Conservation (phyloP, 2,113 vertebrate genomes). For the Erythrolamprus reginae region DNA sequence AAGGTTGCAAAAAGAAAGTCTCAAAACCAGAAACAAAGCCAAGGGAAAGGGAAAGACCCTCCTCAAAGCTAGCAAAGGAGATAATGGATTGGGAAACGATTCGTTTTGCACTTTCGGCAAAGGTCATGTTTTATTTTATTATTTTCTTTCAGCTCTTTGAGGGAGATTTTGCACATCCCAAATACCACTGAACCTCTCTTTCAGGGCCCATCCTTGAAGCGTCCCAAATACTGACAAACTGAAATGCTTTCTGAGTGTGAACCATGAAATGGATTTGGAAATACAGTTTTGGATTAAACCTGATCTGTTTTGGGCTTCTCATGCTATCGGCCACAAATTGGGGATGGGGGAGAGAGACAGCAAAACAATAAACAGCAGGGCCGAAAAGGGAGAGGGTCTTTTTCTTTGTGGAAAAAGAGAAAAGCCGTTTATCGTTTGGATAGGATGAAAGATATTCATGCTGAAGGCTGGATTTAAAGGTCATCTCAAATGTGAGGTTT, state of each 20-base stretch:
- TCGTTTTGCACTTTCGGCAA: conserved; percentile 29
- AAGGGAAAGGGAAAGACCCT: conserved; percentile 14
- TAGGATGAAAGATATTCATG: not conserved
- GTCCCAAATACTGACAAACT: conserved; percentile 40
- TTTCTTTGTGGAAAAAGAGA: not conserved
- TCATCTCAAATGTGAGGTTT: not conserved
- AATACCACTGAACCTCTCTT: conserved; percentile 38
- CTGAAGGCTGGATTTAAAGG: not conserved
- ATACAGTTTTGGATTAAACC: conserved; percentile 47
- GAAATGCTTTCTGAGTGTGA: conserved; percentile 49
- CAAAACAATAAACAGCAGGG: conserved; percentile 6
- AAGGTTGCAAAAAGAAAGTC: conserved; percentile 30
- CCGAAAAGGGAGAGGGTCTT: conserved; percentile 11
- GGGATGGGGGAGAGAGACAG: conserved; percentile 18
- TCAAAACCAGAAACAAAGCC: conserved; percentile 32
- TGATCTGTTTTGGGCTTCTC: conserved; percentile 33
- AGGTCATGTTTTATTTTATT: not conserved
- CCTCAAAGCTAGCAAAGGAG: conserved; percentile 20
- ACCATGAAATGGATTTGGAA: conserved; percentile 59
- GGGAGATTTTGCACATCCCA: conserved; percentile 15
- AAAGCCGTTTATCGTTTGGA: not conserved
- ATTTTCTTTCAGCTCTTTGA: conserved; percentile 24
- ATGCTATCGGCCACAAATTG: not conserved
- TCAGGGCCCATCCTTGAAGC: conserved; percentile 30
- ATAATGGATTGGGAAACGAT: conserved; percentile 45